Evolutionary conservation across 2,797 vertebrate genomes (phyloP).

Genomic region (Astyanax mexicanus): DNA sequence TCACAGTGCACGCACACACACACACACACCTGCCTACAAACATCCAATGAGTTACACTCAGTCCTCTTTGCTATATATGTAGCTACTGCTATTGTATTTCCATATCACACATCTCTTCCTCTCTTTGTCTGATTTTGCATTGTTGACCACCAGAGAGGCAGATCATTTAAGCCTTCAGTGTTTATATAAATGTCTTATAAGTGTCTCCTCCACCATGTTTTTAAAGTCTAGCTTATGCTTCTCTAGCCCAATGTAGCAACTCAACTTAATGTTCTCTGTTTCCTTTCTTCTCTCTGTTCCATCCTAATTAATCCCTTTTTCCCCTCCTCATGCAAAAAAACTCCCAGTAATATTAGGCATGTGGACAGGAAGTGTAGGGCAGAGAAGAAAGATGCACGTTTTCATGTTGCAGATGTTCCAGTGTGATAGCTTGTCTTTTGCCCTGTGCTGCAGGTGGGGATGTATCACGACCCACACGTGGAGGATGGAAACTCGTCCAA

Average conservation of each 20-base stretch:
- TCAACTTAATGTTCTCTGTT: constrained; percentile 17
- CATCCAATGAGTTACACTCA: neutral
- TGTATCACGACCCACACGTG: constrained; percentile 92
- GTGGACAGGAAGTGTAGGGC: constrained; percentile 26
- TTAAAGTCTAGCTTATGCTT: constrained; percentile 30
- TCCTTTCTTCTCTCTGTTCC: neutral
- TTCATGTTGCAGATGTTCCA: constrained; percentile 11
- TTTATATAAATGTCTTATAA: constrained; percentile 50
- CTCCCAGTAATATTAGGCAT: constrained; percentile 43
- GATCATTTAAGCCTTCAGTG: constrained; percentile 2
- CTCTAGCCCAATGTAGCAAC: constrained; percentile 7
- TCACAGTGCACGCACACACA: constrained; percentile 18
- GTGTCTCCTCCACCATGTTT: constrained; percentile 24
- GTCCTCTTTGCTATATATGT: neutral
- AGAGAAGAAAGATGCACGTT: constrained; percentile 21
- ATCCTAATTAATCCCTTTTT: constrained; percentile 14
- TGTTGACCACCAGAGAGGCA: constrained; percentile 10
- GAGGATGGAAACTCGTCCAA: constrained; percentile 93
- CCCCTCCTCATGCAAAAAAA: constrained; percentile 5
- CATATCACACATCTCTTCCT: neutral
- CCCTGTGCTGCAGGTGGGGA: constrained; percentile 79
- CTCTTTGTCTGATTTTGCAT: constrained; percentile 23
- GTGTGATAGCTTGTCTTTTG: constrained; percentile 16
- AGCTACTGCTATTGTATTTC: constrained; percentile 22
- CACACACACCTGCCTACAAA: constrained; percentile 15